Evolutionary conservation across 2,113 vertebrate genomes (phyloP).

Genomic region (Hylia prasina): DNA sequence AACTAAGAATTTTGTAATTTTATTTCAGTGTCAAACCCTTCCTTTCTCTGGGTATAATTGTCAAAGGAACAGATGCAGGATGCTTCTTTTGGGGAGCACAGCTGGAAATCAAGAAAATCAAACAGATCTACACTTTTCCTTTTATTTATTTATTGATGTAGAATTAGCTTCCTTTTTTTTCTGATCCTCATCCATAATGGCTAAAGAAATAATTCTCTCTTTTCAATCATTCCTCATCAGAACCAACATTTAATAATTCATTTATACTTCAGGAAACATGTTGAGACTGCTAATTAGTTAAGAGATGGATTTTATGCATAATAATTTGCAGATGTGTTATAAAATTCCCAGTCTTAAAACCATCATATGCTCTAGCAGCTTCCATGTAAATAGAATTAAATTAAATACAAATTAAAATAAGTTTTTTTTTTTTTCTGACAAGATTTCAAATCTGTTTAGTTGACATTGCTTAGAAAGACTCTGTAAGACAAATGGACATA

Average conservation of each 20-base stretch:
- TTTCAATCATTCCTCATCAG: neutral
- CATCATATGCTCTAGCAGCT: neutral
- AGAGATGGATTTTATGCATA: neutral
- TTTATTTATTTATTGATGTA: neutral
- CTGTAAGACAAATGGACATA: neutral
- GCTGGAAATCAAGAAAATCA: neutral
- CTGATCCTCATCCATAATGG: neutral
- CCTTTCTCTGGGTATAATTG: neutral
- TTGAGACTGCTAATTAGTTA: conserved; percentile 24
- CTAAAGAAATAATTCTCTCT: neutral
- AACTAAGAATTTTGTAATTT: neutral
- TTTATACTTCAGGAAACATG: conserved; percentile 5
- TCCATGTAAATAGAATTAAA: neutral
- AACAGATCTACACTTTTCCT: neutral
- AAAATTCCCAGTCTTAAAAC: neutral
- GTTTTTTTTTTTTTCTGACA: neutral
- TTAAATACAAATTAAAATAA: neutral
- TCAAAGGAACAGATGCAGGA: neutral
- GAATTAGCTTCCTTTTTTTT: neutral
- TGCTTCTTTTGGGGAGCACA: neutral
- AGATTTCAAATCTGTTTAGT: neutral
- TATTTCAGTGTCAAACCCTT: neutral
- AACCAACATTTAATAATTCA: conserved; percentile 32
- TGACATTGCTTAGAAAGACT: neutral
- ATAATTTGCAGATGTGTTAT: conserved; percentile 5